A percentile compares a stretch with the other conserved stretches of the same genome.
Evolutionary conservation across 2,113 vertebrate species (phyloP).

Genomic region (Mormoops blainvillei): DNA sequence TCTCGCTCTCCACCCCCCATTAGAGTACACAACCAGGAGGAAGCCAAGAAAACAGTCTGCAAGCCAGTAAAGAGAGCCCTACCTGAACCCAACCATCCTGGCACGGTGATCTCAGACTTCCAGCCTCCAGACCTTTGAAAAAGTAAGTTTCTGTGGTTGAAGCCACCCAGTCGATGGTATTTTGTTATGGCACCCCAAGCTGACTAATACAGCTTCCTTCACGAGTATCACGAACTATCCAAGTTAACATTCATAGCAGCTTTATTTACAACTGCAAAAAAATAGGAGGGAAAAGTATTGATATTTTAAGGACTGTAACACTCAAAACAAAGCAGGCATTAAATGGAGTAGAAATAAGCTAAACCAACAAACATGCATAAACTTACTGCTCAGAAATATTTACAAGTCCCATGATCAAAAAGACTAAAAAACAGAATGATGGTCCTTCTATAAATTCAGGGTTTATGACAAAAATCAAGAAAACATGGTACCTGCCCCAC

Average conservation of each 20-base stretch:
- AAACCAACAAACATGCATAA: not conserved
- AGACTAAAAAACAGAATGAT: not conserved
- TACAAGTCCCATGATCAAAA: not conserved
- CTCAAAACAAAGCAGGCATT: not conserved
- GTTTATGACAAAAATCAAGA: not conserved
- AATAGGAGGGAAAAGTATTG: not conserved
- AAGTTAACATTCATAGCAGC: not conserved
- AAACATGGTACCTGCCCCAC: not conserved
- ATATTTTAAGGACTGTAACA: not conserved
- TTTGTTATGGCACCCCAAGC: not conserved
- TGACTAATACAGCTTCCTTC: not conserved
- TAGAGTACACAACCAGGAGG: not conserved
- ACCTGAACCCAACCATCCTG: not conserved
- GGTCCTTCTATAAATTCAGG: not conserved
- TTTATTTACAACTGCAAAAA: not conserved
- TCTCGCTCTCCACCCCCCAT: not conserved
- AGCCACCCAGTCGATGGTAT: not conserved
- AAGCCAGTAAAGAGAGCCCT: not conserved
- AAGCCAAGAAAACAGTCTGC: not conserved
- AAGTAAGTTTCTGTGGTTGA: not conserved
- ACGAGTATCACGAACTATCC: not conserved
- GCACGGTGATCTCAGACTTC: not conserved
- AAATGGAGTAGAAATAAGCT: not conserved
- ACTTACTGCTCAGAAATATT: conserved; percentile 9
- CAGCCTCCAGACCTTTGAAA: not conserved